Evolutionary conservation across 2,888 invertebrate genomes (phyloP), one percentile per base, ranked within the genome.

Genomic region (Plebejus argus): DNA sequence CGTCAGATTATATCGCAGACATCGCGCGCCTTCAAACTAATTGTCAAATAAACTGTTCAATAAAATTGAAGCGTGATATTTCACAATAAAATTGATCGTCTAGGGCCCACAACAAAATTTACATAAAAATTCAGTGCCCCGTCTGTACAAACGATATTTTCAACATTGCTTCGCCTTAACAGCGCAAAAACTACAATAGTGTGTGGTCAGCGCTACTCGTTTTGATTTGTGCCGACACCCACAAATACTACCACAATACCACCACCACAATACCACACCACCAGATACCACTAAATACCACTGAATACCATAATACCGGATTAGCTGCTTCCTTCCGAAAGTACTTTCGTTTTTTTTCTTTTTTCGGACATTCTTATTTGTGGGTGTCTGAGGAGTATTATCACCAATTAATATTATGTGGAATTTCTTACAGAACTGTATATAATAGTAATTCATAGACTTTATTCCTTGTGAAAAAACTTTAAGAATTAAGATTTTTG

Each of bases 181-280:
- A 15, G 3, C 66, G 23, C 12, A 66, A 66, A 33, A 66, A 66
- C 66, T 66, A 66, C 10, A 58, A 58, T 20, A 61, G 20, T 66
- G 28, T 66, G 66, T 72, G 53, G 74, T 74, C 74, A 74, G 74
- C 15, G 49, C 12, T 58, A 20, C 20, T 66, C 74, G 74, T 74
- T 74, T 74, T 74, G 74, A 74, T 74, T 74, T 74, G 53, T 74
- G 74, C 74, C 74, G 74, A 74, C 74, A 49, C 74, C 74, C 28
- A 74, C 74, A 74, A 74, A 74, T 74, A 74, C 45, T 72, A 15
- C 23, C 28, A 39, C 71, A 71, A 35, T 39, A 58, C 58, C 58
- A 58, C 28, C 15, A n/a, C 28, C 28, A 66, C 66, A 61, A 61
- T 61, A 61, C 61, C 28, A 66, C 61, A 61, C 61, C 23, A 61